Conservation (phyloP, 1,140 invertebrate species). For the Macrosteles quadrilineatus region DNA sequence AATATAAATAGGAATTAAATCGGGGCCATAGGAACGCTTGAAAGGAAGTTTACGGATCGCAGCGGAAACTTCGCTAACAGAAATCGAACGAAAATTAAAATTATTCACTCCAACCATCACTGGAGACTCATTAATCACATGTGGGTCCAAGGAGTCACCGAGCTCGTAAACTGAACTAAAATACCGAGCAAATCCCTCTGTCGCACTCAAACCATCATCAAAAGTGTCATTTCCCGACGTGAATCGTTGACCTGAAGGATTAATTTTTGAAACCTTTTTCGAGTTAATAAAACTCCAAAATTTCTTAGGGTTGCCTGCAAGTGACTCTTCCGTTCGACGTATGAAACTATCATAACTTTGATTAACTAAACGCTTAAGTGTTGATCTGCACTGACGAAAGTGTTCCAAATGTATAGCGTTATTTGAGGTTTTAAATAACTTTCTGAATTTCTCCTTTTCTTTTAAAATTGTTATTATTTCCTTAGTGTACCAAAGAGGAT, state of each 20-base stretch:
- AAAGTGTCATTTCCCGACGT: neutral
- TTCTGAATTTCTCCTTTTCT: too few species aligned
- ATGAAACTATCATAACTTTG: neutral
- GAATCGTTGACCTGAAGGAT: neutral
- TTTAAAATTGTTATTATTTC: too few species aligned
- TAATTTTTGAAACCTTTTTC: neutral
- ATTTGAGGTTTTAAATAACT: too few species aligned
- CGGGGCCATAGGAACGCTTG: conserved; percentile 14
- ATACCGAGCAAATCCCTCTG: too few species aligned
- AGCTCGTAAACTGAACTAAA: too few species aligned
- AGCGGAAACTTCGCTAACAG: neutral
- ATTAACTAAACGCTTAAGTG: too few species aligned
- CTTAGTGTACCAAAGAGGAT: too few species aligned
- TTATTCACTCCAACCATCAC: neutral
- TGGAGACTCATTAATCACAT: neutral
- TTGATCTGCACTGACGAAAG: too few species aligned
- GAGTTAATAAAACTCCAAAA: conserved; percentile 14
- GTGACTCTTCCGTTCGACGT: neutral
- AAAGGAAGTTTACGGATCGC: neutral
- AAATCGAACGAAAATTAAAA: neutral
- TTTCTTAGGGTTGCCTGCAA: neutral
- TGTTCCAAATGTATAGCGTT: too few species aligned
- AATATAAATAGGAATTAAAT: conserved; percentile 17
- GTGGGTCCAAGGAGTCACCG: neutral
- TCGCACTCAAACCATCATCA: neutral